phyloP scores from a whole-genome alignment of 2,113 vertebrate genomes.

The Dasyurus viverrinus region DNA sequence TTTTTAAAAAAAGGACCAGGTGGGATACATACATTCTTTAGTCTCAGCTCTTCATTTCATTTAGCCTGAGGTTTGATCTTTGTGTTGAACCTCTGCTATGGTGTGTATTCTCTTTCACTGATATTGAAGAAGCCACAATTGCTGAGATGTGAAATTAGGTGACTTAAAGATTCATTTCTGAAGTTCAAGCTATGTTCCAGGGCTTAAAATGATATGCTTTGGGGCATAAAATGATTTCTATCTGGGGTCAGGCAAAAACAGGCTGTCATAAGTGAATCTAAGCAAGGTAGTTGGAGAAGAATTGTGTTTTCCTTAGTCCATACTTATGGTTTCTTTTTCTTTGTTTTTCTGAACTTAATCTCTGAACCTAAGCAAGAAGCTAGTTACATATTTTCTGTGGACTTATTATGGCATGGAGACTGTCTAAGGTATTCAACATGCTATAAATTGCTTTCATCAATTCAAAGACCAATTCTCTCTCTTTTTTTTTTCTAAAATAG shows the following conservation, averaged over 20 bases:
- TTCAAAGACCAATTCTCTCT: conserved; percentile 55
- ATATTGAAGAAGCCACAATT: conserved; percentile 66
- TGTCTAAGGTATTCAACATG: conserved; percentile 42
- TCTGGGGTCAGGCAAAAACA: neutral
- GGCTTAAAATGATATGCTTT: conserved; percentile 57
- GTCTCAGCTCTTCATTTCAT: conserved; percentile 48
- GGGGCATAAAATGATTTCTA: conserved; percentile 67
- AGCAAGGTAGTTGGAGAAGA: conserved; percentile 28
- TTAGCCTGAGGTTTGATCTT: conserved; percentile 56
- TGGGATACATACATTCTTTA: neutral
- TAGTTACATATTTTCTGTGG: conserved; percentile 26
- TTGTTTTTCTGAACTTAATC: conserved; percentile 45
- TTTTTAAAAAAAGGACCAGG: neutral
- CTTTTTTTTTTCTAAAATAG: conserved; percentile 8
- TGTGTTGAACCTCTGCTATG: conserved; percentile 68
- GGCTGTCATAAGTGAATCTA: neutral
- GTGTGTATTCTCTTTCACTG: conserved; percentile 39
- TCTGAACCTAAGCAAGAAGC: conserved; percentile 25
- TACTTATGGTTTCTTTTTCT: neutral
- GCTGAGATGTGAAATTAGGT: conserved; percentile 72
- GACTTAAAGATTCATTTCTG: conserved; percentile 72
- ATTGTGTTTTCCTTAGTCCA: neutral
- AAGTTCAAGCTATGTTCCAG: conserved; percentile 63
- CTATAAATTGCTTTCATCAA: conserved; percentile 40
- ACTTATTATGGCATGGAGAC: conserved; percentile 40